Conservation (phyloP, 2,888 invertebrate genomes). For the Ophion ventricosus region DNA sequence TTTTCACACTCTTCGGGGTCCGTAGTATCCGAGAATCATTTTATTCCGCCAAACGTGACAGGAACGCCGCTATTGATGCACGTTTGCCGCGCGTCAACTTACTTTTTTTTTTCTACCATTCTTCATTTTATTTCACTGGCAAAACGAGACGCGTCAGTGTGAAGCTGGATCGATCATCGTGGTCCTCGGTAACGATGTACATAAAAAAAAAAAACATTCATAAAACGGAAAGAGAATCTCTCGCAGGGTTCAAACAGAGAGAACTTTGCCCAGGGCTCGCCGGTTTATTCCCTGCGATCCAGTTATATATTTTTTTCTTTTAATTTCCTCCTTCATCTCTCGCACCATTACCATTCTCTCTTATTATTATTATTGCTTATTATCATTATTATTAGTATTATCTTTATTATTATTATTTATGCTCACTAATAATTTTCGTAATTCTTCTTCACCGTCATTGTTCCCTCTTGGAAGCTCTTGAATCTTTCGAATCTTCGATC, state of each 20-base stretch:
- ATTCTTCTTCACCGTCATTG: slow-evolving; percentile 65
- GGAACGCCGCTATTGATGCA: slow-evolving; percentile 6
- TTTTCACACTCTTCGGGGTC: background rate
- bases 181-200: slow-evolving; percentile 57
- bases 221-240: slow-evolving; percentile 25
- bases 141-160: slow-evolving; percentile 1
- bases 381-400: slow-evolving; percentile 45
- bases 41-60: slow-evolving; percentile 3
- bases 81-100: background rate
- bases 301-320: slow-evolving; percentile 36
- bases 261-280: slow-evolving; percentile 56
- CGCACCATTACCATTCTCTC: slow-evolving; percentile 51
- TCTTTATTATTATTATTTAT: slow-evolving; percentile 70
- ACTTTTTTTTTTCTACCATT: background rate
- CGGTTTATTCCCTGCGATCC: slow-evolving; percentile 59
- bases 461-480: slow-evolving; percentile 35
- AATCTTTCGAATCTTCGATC: slow-evolving; percentile 16
- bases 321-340: slow-evolving; percentile 31
- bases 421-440: slow-evolving; percentile 67
- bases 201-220: slow-evolving; percentile 36
- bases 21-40: background rate
- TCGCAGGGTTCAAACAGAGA: slow-evolving; percentile 50
- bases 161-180: slow-evolving; percentile 59
- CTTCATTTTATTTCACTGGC: slow-evolving; percentile 26
- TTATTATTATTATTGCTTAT: slow-evolving; percentile 41